Conservation (phyloP, 2,888 invertebrate species). For the Pyrocoelia pectoralis region DNA sequence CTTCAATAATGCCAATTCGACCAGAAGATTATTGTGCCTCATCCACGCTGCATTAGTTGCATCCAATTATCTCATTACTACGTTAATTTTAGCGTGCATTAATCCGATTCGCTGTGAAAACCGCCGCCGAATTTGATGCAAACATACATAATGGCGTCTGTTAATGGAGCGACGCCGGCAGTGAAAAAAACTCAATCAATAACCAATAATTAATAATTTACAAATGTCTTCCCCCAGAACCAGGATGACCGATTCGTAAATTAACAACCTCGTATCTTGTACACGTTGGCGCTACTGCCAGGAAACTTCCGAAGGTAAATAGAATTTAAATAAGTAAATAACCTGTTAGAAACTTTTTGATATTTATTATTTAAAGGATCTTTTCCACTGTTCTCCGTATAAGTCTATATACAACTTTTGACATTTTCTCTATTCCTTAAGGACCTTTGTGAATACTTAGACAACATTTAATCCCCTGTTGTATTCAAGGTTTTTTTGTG, state of each 20-base stretch:
- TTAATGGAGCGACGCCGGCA: neutral
- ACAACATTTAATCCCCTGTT: slow-evolving; percentile 28
- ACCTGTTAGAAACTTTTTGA: slow-evolving; percentile 29
- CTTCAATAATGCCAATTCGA: slow-evolving; percentile 17
- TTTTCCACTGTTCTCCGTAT: slow-evolving; percentile 28
- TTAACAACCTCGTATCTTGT: neutral
- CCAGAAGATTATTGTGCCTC: slow-evolving; percentile 27
- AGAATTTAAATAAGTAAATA: slow-evolving; percentile 26
- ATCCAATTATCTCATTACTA: slow-evolving; percentile 52
- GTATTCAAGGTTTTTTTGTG: slow-evolving; percentile 22
- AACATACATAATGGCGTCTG: slow-evolving; percentile 4
- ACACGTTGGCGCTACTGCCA: neutral
- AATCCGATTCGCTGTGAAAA: slow-evolving; percentile 50
- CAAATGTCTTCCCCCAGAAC: neutral
- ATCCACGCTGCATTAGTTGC: slow-evolving; percentile 39
- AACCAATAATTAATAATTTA: slow-evolving; percentile 34
- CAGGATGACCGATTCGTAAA: slow-evolving; percentile 1
- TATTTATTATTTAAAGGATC: slow-evolving; percentile 35
- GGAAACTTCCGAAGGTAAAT: neutral
- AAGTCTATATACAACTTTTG: slow-evolving; percentile 32
- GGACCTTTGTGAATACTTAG: slow-evolving; percentile 31
- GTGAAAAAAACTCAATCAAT: slow-evolving; percentile 26
- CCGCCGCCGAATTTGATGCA: slow-evolving; percentile 32
- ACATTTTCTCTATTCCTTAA: slow-evolving; percentile 33
- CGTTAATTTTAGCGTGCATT: slow-evolving; percentile 50